These are phyloP conservation scores for Mesitornis unicolor DNA, from an alignment of 2,113 vertebrate genomes.

Conservation along the genomic window DNA sequence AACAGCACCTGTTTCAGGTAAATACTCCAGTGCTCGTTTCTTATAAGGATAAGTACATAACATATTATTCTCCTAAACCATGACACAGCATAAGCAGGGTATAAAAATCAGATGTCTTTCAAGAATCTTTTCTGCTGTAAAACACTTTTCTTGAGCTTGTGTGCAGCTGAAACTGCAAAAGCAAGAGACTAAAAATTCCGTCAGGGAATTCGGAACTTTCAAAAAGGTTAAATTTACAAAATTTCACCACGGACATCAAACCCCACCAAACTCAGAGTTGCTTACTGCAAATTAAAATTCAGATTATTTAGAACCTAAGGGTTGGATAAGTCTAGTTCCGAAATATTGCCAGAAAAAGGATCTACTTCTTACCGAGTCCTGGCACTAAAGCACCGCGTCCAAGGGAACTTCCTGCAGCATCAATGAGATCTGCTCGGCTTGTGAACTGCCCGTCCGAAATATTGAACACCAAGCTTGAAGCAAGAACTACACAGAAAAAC, in stretches of 20 bases:
- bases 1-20: background rate
- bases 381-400: conserved; percentile 95
- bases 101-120: too few relatives aligned
- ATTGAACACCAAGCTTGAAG: conserved; percentile 93
- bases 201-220: background rate
- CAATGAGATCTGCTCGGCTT: conserved; percentile 93
- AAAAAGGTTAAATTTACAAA: background rate
- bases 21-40: background rate
- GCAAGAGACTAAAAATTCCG: background rate
- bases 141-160: too few relatives aligned
- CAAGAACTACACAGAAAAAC: conserved; percentile 80
- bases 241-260: background rate
- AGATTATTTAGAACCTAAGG: background rate
- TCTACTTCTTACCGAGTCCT: conserved; percentile 85
- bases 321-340: background rate
- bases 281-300: background rate
- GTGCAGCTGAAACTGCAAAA: background rate
- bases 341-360: background rate
- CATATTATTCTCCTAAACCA: background rate
- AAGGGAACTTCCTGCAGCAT: conserved; percentile 93
- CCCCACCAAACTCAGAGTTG: background rate
- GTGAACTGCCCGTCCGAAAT: conserved; percentile 94
- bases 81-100: background rate
- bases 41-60: background rate
- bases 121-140: too few relatives aligned